These are phyloP conservation scores for Polyommatus iphigenia DNA, from an alignment of 2,888 invertebrate genomes.

Conservation along the genomic window DNA sequence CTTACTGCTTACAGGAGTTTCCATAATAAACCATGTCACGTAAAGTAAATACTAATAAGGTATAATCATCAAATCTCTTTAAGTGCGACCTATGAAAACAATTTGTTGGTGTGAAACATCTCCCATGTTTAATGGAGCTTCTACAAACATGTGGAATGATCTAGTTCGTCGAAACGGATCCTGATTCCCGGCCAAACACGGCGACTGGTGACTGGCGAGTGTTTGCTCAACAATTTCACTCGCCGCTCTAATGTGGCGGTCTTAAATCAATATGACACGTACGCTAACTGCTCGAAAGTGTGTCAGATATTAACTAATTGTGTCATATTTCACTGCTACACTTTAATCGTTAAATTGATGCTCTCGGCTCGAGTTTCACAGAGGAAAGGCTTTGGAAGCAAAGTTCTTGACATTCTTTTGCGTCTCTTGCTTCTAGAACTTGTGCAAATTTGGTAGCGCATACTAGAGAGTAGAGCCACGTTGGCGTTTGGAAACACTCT, in stretches of 20 bases:
- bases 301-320: constrained; percentile 28
- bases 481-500: too few species aligned
- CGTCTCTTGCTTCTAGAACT: background rate
- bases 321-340: constrained; percentile 26
- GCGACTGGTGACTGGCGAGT: constrained; percentile 23
- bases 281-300: constrained; percentile 41
- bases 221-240: constrained; percentile 39
- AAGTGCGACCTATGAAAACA: too few species aligned
- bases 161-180: constrained; percentile 29
- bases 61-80: too few species aligned
- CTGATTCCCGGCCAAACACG: constrained; percentile 31
- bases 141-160: constrained; percentile 16
- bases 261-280: constrained; percentile 41
- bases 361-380: background rate
- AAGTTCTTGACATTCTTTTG: background rate
- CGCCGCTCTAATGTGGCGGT: constrained; percentile 33
- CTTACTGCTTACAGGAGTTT: too few species aligned
- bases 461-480: too few species aligned
- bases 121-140: background rate
- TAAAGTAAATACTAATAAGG: too few species aligned
- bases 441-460: too few species aligned
- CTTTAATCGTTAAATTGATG: constrained; percentile 1
- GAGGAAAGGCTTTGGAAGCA: background rate
- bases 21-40: too few species aligned
- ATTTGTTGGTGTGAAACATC: background rate